phyloP scores from a whole-genome alignment of 2,113 vertebrate species.

The Mesitornis unicolor region DNA sequence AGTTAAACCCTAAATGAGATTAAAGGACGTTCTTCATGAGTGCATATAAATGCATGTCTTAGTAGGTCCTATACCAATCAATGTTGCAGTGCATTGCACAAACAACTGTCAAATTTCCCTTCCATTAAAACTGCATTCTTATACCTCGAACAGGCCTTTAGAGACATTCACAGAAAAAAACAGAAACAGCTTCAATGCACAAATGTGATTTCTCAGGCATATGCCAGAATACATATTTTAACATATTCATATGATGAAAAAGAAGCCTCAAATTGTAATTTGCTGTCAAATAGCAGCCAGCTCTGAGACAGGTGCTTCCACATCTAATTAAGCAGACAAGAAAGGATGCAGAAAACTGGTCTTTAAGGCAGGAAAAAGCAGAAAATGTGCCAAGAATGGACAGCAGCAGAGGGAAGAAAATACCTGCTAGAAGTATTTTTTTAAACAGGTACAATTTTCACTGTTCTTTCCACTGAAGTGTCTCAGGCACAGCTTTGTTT shows the following conservation, averaged over 20 bases:
- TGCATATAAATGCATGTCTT: neutral
- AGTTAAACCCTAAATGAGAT: neutral
- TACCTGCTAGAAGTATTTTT: neutral
- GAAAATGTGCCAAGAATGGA: neutral
- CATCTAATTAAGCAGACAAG: neutral
- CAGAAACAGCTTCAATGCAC: neutral
- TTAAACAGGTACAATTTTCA: neutral
- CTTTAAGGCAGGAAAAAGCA: neutral
- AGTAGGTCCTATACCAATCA: neutral
- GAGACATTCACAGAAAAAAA: neutral
- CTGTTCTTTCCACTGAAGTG: neutral
- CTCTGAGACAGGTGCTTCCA: neutral
- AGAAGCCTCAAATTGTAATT: neutral
- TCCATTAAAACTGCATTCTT: neutral
- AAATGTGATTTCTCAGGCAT: neutral
- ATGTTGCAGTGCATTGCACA: neutral
- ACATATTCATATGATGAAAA: neutral
- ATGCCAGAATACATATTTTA: neutral
- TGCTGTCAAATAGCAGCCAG: neutral
- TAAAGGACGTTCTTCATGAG: neutral
- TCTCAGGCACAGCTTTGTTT: neutral
- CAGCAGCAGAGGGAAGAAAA: neutral
- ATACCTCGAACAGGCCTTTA: neutral
- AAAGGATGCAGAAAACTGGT: neutral
- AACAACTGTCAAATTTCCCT: neutral